Base-by-base conservation (phyloP, 1,140 invertebrate species). In the Drosophila nebulosa region DNA sequence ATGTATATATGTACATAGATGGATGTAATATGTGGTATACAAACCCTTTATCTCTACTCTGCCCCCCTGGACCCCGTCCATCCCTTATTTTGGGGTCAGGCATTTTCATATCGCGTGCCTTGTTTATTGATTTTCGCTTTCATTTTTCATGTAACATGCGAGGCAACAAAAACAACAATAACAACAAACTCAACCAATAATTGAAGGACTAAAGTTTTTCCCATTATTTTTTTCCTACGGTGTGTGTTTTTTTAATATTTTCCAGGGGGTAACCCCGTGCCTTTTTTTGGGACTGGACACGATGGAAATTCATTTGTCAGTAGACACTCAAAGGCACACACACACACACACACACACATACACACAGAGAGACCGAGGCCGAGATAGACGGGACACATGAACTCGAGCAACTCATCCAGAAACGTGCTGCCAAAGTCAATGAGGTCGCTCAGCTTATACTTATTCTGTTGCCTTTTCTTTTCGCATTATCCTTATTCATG, bases 91-190 rank as follows among this genome's bases (percentile, higher is more conserved):
- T 64, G 72, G 72, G 74, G 73, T 75, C 73, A 76, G 73, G 64
- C 70, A 65, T 69, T 75, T 88, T 59, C 39, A 66, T 64, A 88
- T 88, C 83, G 84, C 83, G 83, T 88, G 83, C 75, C 69, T 70
- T 55, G 42, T 59, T 79, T 88, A 88, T 88, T 88, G 83, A 88
- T 88, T 88, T 88, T 88, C 84, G 84, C 84, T 88, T 88, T 88
- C 84, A 78, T 88, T 88, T 86, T 88, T 88, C 83, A 88, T 89
- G 83, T 70, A 58, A 61, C 81, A 81, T 80, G 81, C 78, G 70
- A 86, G 55, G 18, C 64, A 61, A 51, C 60, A 68, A 63, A 63
- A 75, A 63, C 58, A 76, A 60, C 14, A 55, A 24, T 24, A 62
- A 63, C 24, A 55, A 24, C 27, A 51, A 62, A 30, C 68, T 57